A percentile compares a stretch with the other conserved stretches of the same genome.
phyloP scores from a whole-genome alignment of 2,888 invertebrate species.

The Hydrotaea cyrtoneurina region DNA sequence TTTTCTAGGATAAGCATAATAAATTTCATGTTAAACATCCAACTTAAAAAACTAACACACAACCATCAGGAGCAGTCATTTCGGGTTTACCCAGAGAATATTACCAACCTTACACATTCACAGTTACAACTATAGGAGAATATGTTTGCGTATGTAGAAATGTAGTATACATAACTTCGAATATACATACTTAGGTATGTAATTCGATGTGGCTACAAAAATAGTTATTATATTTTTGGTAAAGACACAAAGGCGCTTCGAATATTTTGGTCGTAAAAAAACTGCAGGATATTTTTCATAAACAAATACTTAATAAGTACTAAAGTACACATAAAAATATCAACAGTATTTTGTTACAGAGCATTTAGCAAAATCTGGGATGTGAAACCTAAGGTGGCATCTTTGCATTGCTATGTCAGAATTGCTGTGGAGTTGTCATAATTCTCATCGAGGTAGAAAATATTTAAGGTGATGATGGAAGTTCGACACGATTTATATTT shows the following conservation, averaged over 20 bases:
- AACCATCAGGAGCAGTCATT: neutral
- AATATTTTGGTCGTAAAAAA: neutral
- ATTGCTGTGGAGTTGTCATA: no score
- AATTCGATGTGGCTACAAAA: neutral
- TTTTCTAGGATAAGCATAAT: neutral
- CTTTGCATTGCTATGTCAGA: no score
- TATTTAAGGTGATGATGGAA: no score
- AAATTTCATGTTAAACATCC: neutral
- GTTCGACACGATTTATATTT: no score
- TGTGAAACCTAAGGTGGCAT: neutral
- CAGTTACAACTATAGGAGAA: no score
- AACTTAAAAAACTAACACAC: neutral
- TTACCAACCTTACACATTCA: no score
- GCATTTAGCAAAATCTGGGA: neutral
- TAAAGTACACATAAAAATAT: neutral
- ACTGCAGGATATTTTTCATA: slow-evolving; percentile 24
- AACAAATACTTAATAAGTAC: slow-evolving; percentile 18
- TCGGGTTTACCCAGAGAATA: no score
- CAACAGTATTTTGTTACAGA: slow-evolving; percentile 9
- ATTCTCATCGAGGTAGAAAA: no score
- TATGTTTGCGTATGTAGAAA: neutral
- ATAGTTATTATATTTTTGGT: slow-evolving; percentile 17
- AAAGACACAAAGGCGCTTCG: slow-evolving; percentile 3
- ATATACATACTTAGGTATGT: no score
- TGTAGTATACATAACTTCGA: no score